A percentile compares a stretch with the other conserved stretches of the same genome.
phyloP scores from a whole-genome alignment of 2,888 invertebrate genomes.

The Drosophila koepferae region DNA sequence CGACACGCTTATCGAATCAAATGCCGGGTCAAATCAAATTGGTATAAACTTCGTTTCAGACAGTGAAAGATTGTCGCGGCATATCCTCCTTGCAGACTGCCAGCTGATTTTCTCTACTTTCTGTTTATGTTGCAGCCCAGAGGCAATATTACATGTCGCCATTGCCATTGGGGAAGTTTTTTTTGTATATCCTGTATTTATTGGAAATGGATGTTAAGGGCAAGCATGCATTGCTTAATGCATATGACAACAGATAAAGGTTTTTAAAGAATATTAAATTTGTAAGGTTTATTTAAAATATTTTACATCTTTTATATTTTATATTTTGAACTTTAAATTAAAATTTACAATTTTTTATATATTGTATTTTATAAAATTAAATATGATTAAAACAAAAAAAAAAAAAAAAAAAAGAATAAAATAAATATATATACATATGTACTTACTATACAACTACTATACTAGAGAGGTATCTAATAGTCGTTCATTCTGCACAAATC shows the following conservation, averaged over 20 bases:
- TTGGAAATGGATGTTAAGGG: neutral
- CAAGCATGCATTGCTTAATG: neutral
- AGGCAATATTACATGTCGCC: slow-evolving; percentile 28
- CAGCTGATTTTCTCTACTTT: slow-evolving; percentile 14
- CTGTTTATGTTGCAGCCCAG: slow-evolving; percentile 16
- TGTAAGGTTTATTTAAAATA: too few relatives aligned
- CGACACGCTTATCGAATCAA: slow-evolving; percentile 75
- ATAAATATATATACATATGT: too few relatives aligned
- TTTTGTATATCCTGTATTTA: slow-evolving; percentile 5
- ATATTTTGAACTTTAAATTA: too few relatives aligned
- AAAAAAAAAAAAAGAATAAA: too few relatives aligned
- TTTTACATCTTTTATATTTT: too few relatives aligned
- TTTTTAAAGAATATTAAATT: too few relatives aligned
- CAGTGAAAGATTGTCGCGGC: slow-evolving; percentile 77
- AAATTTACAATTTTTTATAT: too few relatives aligned
- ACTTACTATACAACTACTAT: too few relatives aligned
- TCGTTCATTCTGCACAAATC: neutral
- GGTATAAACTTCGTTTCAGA: slow-evolving; percentile 74
- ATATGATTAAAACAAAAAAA: too few relatives aligned
- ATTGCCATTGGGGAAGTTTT: neutral
- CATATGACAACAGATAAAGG: neutral
- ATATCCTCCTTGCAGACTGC: slow-evolving; percentile 47
- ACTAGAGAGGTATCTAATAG: neutral
- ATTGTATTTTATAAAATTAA: too few relatives aligned
- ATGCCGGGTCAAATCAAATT: slow-evolving; percentile 76